Evolutionary conservation across 2,113 vertebrate species (phyloP), one percentile per base, ranked within the genome.

Genomic region (Menidia beryllina): DNA sequence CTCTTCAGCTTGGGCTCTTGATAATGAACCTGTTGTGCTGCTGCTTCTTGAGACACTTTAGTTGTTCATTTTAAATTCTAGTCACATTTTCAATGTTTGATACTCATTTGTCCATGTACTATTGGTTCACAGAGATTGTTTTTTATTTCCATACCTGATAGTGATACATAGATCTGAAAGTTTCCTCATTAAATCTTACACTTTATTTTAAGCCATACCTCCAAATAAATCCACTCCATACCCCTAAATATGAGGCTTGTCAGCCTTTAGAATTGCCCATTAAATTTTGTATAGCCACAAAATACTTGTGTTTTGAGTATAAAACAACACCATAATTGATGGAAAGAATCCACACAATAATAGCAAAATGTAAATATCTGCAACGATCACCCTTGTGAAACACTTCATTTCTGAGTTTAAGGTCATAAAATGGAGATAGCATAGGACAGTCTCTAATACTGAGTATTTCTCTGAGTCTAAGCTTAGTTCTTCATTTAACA

Each of bases 1-100:
- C 10, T 72, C 55, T 69, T 19, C 23, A 57, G 43, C 48, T 21
- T 54, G 12, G 24, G n/a, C 39, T 23, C 7, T 9, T 69, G 7
- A 30, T 26, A 8, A 15, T 68, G 6, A 49, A 62, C 50, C 21
- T 38, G 17, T 36, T 25, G 26, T 38, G 17, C 38, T 53, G 62
- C 12, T 27, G n/a, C n/a, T n/a, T n/a, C n/a, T n/a, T n/a, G n/a
- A n/a, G n/a, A n/a, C n/a, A n/a, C n/a, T n/a, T n/a, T n/a, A n/a
- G 11, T 38, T 1, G 23, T 6, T 2, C 25, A 15, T 30, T 30
- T 54, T 10, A 59, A 57, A 56, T 25, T 47, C 1, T 47, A 9
- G 5, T 19, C 20, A 34, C 25, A 25, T 50, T 20, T 34, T 34
- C 30, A 34, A 34, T 34, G 30, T 34, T 34, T 30, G 30, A 30